These are phyloP conservation scores for Synanthedon formicaeformis DNA, from an alignment of 2,888 invertebrate genomes.

Conservation along the genomic window DNA sequence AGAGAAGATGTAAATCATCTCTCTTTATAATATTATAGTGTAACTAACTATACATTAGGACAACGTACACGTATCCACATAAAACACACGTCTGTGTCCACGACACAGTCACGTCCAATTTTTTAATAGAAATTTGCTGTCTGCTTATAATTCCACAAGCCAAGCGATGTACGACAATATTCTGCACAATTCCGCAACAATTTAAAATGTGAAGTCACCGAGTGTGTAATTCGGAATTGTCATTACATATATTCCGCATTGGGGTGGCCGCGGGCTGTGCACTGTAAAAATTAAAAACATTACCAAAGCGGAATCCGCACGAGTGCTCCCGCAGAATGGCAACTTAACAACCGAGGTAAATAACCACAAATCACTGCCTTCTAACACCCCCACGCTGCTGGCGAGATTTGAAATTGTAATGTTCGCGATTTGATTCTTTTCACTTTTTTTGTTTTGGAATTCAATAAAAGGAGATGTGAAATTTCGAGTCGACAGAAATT, in stretches of 20 bases:
- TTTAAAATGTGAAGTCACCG: conserved; percentile 14
- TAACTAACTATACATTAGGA: too few relatives aligned
- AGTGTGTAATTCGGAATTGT: conserved; percentile 16
- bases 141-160: too few relatives aligned
- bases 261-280: conserved; percentile 27
- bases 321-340: conserved; percentile 54
- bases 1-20: too few relatives aligned
- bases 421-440: conserved; percentile 29
- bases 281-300: conserved; percentile 59
- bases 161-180: not conserved
- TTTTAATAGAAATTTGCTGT: too few relatives aligned
- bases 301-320: conserved; percentile 59
- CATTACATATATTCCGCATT: not conserved
- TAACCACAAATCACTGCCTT: conserved; percentile 68
- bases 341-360: conserved; percentile 66
- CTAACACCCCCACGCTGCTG: conserved; percentile 43
- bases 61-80: too few relatives aligned
- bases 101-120: too few relatives aligned
- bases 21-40: too few relatives aligned
- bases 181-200: not conserved
- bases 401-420: conserved; percentile 65
- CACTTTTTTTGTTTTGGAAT: not conserved
- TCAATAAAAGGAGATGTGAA: too few relatives aligned
- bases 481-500: too few relatives aligned
- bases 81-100: too few relatives aligned